phyloP scores from a whole-genome alignment of 2,797 vertebrate species.

The Valencia hispanica region DNA sequence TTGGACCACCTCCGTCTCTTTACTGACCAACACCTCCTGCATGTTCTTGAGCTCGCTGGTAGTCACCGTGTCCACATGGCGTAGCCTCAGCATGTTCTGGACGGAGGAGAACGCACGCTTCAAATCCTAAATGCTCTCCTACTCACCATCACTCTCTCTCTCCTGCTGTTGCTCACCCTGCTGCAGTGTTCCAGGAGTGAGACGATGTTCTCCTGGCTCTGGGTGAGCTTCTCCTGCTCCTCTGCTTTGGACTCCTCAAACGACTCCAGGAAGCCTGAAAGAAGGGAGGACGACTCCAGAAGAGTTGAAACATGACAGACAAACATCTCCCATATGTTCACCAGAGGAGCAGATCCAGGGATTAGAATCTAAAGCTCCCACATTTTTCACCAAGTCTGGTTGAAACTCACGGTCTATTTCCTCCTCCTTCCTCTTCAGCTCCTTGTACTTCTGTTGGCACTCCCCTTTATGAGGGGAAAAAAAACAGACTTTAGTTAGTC shows the following conservation, averaged over 20 bases:
- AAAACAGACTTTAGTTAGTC: too few species aligned
- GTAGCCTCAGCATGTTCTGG: slow-evolving; percentile 90
- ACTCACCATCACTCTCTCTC: neutral
- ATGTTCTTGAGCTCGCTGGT: slow-evolving; percentile 92
- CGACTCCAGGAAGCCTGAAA: slow-evolving; percentile 85
- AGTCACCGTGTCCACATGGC: slow-evolving; percentile 89
- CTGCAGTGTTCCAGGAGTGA: slow-evolving; percentile 89
- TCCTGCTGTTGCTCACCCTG: slow-evolving; percentile 66
- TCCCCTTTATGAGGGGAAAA: slow-evolving; percentile 80
- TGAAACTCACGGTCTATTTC: slow-evolving; percentile 91
- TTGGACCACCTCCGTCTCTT: slow-evolving; percentile 95
- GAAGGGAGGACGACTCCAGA: neutral
- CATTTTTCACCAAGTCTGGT: neutral
- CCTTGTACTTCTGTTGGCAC: slow-evolving; percentile 92
- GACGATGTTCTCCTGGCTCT: slow-evolving; percentile 85
- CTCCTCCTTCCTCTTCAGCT: slow-evolving; percentile 92
- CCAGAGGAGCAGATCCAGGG: too few species aligned
- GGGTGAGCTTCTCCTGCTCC: slow-evolving; percentile 81
- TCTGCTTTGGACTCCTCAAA: slow-evolving; percentile 85
- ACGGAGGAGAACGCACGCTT: slow-evolving; percentile 16
- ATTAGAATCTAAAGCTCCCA: too few species aligned
- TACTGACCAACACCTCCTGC: slow-evolving; percentile 95
- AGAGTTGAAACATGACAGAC: too few species aligned
- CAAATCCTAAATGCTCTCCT: neutral
- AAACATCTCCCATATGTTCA: too few species aligned